These are phyloP conservation scores for Emys orbicularis DNA, from an alignment of 2,797 vertebrate species.

Conservation along the genomic window DNA sequence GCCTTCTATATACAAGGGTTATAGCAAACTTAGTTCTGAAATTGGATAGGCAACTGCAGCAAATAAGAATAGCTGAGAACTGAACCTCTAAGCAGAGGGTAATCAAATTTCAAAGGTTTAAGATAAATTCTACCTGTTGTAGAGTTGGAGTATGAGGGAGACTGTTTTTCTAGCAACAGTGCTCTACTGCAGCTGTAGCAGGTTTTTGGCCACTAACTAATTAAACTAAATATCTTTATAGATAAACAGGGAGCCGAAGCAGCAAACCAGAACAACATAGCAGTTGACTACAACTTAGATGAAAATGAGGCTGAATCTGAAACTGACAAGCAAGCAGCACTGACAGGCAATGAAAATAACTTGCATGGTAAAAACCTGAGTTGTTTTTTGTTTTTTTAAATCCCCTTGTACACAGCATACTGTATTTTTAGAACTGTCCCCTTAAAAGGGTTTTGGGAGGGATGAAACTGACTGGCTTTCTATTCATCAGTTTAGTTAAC, in stretches of 20 bases:
- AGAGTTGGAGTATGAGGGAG: neutral
- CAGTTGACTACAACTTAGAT: conserved; percentile 89
- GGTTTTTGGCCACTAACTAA: neutral
- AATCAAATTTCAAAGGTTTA: neutral
- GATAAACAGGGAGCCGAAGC: conserved; percentile 60
- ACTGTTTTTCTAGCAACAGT: neutral
- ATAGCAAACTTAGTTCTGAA: neutral
- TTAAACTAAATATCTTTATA: conserved; percentile 8
- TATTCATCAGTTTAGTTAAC: neutral
- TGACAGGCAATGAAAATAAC: conserved; percentile 82
- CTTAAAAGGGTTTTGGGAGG: neutral
- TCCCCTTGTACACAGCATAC: neutral
- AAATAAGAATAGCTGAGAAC: neutral
- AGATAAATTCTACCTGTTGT: neutral
- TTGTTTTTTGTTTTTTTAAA: neutral
- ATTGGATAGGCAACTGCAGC: neutral
- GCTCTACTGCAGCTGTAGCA: neutral
- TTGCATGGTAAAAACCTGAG: conserved; percentile 66
- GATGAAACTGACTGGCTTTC: neutral
- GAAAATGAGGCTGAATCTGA: conserved; percentile 94
- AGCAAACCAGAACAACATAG: conserved; percentile 80
- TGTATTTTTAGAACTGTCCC: neutral
- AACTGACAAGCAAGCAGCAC: conserved; percentile 92
- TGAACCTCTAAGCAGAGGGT: neutral
- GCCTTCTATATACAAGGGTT: neutral